These are phyloP conservation scores for Pseudanteris insignis DNA, from an alignment of 2,888 invertebrate genomes.

Conservation along the genomic window DNA sequence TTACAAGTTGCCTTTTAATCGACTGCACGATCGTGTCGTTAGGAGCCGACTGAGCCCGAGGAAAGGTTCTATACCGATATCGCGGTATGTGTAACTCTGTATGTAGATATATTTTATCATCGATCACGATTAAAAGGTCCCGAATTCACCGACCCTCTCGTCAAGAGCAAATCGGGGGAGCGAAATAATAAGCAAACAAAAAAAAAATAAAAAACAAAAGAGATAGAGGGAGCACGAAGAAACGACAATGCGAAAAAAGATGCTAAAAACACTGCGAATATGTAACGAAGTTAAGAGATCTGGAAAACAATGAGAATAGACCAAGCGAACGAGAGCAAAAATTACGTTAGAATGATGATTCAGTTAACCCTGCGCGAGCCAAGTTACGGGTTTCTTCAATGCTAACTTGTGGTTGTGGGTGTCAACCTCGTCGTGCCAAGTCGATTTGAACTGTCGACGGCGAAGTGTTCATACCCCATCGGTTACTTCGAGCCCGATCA, in stretches of 20 bases:
- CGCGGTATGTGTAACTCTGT: slow-evolving; percentile 31
- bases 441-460: no score
- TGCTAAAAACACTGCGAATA: slow-evolving; percentile 21
- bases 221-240: slow-evolving; percentile 1
- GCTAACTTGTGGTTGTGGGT: no score
- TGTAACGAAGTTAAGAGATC: no score
- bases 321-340: no score
- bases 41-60: slow-evolving; percentile 47
- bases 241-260: neutral
- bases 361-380: no score
- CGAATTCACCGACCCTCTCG: slow-evolving; percentile 37
- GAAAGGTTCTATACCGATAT: slow-evolving; percentile 35
- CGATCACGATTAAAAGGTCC: slow-evolving; percentile 35
- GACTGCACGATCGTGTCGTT: slow-evolving; percentile 53
- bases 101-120: slow-evolving; percentile 42
- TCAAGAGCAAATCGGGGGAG: slow-evolving; percentile 27
- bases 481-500: no score
- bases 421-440: no score
- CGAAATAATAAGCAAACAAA: slow-evolving; percentile 28
- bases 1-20: slow-evolving; percentile 65
- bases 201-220: no score
- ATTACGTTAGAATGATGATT: no score
- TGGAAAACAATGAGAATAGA: no score
- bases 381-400: no score
- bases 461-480: no score